Percentiles rank a stretch among this genome's conserved stretches.
phyloP scores from a whole-genome alignment of 2,888 invertebrate genomes.

The Gisinianus flammeolus region DNA sequence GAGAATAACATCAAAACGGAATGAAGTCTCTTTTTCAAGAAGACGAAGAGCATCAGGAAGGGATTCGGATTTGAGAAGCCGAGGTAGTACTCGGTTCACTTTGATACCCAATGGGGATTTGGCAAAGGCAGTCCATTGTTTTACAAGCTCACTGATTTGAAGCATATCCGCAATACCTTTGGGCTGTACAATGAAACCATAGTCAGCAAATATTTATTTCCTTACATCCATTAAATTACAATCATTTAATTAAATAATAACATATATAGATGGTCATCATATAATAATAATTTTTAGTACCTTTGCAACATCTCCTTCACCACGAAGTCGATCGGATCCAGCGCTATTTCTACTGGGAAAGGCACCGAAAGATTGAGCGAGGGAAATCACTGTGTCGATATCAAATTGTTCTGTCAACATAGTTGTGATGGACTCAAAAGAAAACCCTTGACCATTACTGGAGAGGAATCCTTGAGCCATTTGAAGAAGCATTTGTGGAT shows the following conservation, averaged over 20 bases:
- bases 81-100: conserved; percentile 53
- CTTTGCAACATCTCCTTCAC: conserved; percentile 42
- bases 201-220: neutral
- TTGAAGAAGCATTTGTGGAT: conserved; percentile 55
- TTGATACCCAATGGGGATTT: conserved; percentile 54
- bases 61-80: conserved; percentile 51
- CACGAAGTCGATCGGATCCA: conserved; percentile 35
- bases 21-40: conserved; percentile 55
- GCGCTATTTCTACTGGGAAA: conserved; percentile 10
- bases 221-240: neutral
- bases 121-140: conserved; percentile 50
- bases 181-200: conserved; percentile 9
- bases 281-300: neutral
- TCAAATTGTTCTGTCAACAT: conserved; percentile 53
- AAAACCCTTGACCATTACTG: conserved; percentile 43
- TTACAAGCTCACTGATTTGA: conserved; percentile 51
- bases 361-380: conserved; percentile 52
- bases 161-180: conserved; percentile 50
- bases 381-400: conserved; percentile 51
- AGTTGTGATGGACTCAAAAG: conserved; percentile 49
- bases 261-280: too few relatives aligned
- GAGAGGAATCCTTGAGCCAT: conserved; percentile 49
- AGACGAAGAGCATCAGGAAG: conserved; percentile 56
- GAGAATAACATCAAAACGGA: conserved; percentile 55
- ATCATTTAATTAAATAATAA: too few relatives aligned